Base-by-base conservation (phyloP, 2,888 invertebrate genomes). In the Saturnia pavonia region DNA sequence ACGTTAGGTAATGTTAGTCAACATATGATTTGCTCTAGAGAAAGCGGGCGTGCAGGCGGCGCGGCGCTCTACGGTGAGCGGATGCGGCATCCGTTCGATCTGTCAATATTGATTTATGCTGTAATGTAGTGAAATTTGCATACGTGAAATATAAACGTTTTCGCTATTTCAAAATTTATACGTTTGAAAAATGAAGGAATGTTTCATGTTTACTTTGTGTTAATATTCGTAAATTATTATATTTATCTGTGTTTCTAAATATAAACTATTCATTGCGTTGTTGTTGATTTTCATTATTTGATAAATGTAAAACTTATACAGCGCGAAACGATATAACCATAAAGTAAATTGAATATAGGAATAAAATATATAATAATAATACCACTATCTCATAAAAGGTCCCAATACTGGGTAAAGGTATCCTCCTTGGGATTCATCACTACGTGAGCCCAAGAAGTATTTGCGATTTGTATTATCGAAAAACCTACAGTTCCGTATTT, bases 41-140 rank as follows among this genome's bases (percentile, higher is more conserved):
- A 68, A 68, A 68, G 68, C 68, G 68, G 68, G 16, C 34, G 27
- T 68, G 34, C 0, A 7, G 40, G 40, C 11, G 9, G 7, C n/a
- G 40, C 8, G 40, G n/a, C 19, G 40, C 40, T 1, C 77, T 74
- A 82, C 43, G 54, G n/a, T 57, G 68, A 12, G 19, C 19, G 40
- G 65, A 7, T 9, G 19, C 34, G 27, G 40, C 40, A 12, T 60
- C 40, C 65, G 65, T 0, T n/a, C 63, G 63, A 65, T 65, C 40
- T 69, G 67, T 60, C 73, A 68, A 73, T 69, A 75, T 74, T 70
- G 68, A 70, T 69, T 72, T 60, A 71, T 73, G 70, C 75, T 74
- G 48, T 54, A 25, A 51, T 22, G n/a, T 57, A 34, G 69, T 67
- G 67, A 67, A 67, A 69, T 69, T 63, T 19, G 42, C n/a, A 11